Base-by-base conservation (phyloP, 2,888 invertebrate species). In the Prosapia bicincta region DNA sequence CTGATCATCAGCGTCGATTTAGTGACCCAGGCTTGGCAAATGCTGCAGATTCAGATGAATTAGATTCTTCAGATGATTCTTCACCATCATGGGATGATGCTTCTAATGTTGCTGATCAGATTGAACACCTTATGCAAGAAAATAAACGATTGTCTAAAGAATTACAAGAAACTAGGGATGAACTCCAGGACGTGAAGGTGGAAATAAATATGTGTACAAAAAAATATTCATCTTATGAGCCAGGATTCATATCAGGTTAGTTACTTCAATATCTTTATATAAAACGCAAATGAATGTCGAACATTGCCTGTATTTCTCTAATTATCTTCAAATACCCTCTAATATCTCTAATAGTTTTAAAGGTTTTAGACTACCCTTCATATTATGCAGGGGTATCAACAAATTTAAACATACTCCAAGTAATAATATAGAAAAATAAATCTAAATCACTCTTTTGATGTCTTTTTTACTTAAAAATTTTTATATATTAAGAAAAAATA, bases 1-100 rank as follows among this genome's bases (percentile, higher is more conserved):
- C 76, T 15, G 76, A 76, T n/a, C 73, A 73, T n/a, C 76, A 76
- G 32, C 69, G 76, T 20, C 65, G 76, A 24, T 76, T 76, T 67
- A 76, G 76, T 69, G 76, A 76, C 65, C 76, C 76, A 23, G 76
- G 76, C 5, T 26, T 76, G 32, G 73, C 73, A 3, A 76, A 73
- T 26, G 73, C 66, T 28, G 32, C 43, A 26, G 72, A 66, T 7
- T 70, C 70, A 7, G 76, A 76, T 23, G 76, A 76, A 26, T 69
- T 66, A 6, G 25, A 65, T 23, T 69, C 70, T 0, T 30, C 32
- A 26, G 26, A 69, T 43, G 76, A 66, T 7, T 69, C 69, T 26
- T 23, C 25, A 26, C 54, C 65, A 20, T 72, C 70, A n/a, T 72
- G 70, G 28, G 26, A 68, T 23, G 66, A 26, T 32, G 69, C 69